Evolutionary conservation across 2,113 vertebrate species (phyloP).

Genomic region (Psophia crepitans): DNA sequence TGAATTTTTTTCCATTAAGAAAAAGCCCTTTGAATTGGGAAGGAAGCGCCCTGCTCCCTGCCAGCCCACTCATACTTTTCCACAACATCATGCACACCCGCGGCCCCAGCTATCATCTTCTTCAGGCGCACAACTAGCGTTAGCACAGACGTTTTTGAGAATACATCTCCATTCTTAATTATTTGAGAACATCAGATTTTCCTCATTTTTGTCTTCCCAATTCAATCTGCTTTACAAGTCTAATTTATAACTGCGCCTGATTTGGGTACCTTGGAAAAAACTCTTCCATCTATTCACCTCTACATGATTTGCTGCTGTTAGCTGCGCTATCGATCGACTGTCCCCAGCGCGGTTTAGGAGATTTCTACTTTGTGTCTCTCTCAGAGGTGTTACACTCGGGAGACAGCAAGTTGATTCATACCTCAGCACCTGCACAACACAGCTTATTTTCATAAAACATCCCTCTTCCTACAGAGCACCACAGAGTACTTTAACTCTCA

Average conservation of each 20-base stretch:
- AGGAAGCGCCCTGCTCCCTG: not conserved
- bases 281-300: not conserved
- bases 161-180: not conserved
- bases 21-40: not conserved
- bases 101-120: not conserved
- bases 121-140: not conserved
- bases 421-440: not conserved
- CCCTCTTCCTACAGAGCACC: constrained; percentile 6
- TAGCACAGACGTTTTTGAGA: not conserved
- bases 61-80: not conserved
- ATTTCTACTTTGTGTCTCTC: not conserved
- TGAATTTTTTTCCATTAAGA: not conserved
- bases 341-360: constrained; percentile 28
- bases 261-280: not conserved
- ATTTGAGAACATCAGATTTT: not conserved
- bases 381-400: not conserved
- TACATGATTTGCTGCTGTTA: not conserved
- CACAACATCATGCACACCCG: not conserved
- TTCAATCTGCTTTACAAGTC: not conserved
- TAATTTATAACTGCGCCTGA: not conserved
- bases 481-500: not conserved
- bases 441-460: not conserved
- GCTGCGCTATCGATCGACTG: not conserved
- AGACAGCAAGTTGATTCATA: constrained; percentile 14
- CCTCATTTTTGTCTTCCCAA: not conserved